Base-by-base conservation (phyloP, 2,797 vertebrate genomes). In the Alcedo quadribrachys region DNA sequence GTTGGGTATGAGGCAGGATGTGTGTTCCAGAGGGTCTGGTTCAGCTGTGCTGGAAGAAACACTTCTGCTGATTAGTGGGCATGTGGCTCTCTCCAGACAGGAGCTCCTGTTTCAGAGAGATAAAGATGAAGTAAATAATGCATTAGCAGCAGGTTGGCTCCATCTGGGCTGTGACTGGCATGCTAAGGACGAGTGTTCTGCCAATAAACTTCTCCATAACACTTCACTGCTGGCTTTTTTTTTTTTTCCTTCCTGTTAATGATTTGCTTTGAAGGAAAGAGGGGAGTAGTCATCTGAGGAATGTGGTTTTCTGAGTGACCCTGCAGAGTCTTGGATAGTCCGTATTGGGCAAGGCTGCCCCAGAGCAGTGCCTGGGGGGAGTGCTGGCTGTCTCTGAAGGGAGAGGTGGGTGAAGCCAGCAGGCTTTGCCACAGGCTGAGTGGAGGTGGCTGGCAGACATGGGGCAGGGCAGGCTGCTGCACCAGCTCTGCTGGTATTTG, bases 121-220 rank as follows among this genome's bases (percentile, higher is more conserved):
- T 95, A 92, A 94, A 90, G 86, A 74, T 63, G 92, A 53, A 85
- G 86, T 69, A 60, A 85, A 55, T 79, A 89, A 79, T 85, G 80
- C 88, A 90, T 92, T 83, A 83, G 90, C 92, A 93, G 93, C 88
- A 92, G 91, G 61, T 82, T 9, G 78, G 86, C 96, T 94, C 93
- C 90, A 90, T 86, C 79, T 85, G 5, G 33, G 89, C 89, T 76
- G 66, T 78, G 84, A 15, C 87, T 89, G 92, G 91, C 51, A 55
- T 12, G 87, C 77, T 48, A 5, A 93, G 89, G 89, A 79, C 1
- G 0, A 75, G 43, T 77, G 68, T 81, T 77, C 87, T 91, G 81
- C 85, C 75, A 87, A 9, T 78, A 60, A 75, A 75, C 81, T 50
- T 88, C 91, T 87, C 4, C 13, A 89, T 89, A 91, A 85, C 76